Base-by-base conservation (phyloP, 2,888 invertebrate genomes). In the Teleogryllus oceanicus region DNA sequence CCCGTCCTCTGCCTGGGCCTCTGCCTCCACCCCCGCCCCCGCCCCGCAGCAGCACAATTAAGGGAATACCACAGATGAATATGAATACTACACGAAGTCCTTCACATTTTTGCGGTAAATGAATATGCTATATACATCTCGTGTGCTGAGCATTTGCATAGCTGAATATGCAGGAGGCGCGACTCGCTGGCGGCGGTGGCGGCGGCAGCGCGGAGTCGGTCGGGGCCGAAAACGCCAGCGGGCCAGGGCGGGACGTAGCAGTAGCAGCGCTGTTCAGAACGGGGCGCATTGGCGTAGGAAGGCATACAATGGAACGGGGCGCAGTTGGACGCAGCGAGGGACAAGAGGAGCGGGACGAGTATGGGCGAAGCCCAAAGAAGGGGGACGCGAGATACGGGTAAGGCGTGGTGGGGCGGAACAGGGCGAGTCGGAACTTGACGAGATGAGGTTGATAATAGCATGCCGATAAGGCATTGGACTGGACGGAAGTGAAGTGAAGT, bases 31-130 rank as follows among this genome's bases (percentile, higher is more conserved):
- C 13, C 8, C 62, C 5, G n/a, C 13, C 62, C 3, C 62, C n/a
- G 13, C n/a, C 62, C 62, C 62, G 62, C 62, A 62, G 16, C 13
- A n/a, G 62, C 62, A 62, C 62, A 62, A 62, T 62, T 62, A 62
- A 62, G 62, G 62, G 62, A 62, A 62, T n/a, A 62, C 62, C 62
- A n/a, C 62, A 18, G 62, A 62, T 62, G 62, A 62, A 62, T 62
- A 62, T 62, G 62, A 62, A 62, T 62, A 62, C 62, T 62, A 62
- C 62, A 62, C 62, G 62, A 62, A 62, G 62, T 62, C 62, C 62
- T 62, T 62, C 62, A 62, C 62, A 62, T 62, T 62, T 62, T 62
- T 62, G 62, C 62, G 62, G 62, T 62, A 62, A 62, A 62, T 62
- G 62, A 62, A 62, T 62, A 62, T 62, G 62, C 62, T 62, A 62